A percentile compares a stretch with the other conserved stretches of the same genome.
phyloP scores from a whole-genome alignment of 2,113 vertebrate genomes.

The Dipodomys ordii region DNA sequence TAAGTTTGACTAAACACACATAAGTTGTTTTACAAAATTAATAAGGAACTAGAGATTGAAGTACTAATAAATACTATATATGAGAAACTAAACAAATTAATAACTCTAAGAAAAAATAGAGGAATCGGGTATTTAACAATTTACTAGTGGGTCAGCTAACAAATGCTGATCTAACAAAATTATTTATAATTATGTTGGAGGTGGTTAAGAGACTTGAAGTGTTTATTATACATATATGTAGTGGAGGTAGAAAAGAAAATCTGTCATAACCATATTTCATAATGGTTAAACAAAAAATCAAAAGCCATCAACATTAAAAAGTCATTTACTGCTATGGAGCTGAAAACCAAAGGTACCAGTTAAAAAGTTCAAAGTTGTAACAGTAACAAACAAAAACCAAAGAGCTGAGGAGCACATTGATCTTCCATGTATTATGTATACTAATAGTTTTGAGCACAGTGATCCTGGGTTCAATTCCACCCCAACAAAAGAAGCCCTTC shows the following conservation, averaged over 20 bases:
- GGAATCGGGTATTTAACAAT: not conserved
- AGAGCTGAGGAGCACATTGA: not conserved
- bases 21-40: slow-evolving; percentile 20
- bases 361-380: slow-evolving; percentile 5
- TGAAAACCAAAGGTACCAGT: slow-evolving; percentile 9
- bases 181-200: not conserved
- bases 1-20: not conserved
- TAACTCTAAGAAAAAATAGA: slow-evolving; percentile 50
- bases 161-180: slow-evolving; percentile 29
- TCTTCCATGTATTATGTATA: not conserved
- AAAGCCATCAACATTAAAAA: not conserved
- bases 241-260: not conserved
- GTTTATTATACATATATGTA: not conserved
- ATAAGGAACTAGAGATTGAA: not conserved
- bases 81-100: slow-evolving; percentile 41
- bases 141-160: slow-evolving; percentile 15
- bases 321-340: slow-evolving; percentile 2
- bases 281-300: not conserved
- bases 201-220: not conserved
- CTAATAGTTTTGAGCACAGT: not conserved
- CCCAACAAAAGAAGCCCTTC: too few species aligned
- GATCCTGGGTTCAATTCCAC: too few species aligned
- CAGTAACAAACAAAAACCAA: not conserved
- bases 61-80: not conserved
- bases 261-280: not conserved